Conservation (phyloP, 2,113 vertebrate species). For the Meriones unguiculatus region DNA sequence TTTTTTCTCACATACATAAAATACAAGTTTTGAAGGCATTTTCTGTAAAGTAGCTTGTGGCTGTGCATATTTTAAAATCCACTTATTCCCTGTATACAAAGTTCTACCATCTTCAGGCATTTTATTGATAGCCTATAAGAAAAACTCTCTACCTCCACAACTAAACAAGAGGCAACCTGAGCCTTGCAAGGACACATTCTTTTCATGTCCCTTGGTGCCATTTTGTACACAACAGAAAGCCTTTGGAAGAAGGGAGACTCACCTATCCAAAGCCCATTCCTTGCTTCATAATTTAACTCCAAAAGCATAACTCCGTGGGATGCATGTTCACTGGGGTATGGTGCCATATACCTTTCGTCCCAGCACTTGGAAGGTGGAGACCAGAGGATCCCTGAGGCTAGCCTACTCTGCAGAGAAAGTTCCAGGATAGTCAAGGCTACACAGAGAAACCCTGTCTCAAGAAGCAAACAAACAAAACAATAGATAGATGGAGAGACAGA, state of each 20-base stretch:
- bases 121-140: background rate
- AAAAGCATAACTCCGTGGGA: background rate
- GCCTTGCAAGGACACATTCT: background rate
- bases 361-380: background rate
- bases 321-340: background rate
- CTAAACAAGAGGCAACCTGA: background rate
- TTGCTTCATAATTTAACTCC: background rate
- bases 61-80: background rate
- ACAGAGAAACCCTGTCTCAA: background rate
- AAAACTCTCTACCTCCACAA: background rate
- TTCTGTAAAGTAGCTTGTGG: slow-evolving; percentile 19
- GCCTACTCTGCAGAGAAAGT: background rate
- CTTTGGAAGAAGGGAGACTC: background rate
- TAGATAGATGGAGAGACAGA: background rate
- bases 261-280: background rate
- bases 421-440: background rate
- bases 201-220: background rate
- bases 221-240: background rate
- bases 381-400: no score
- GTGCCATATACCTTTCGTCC: background rate
- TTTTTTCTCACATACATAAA: background rate
- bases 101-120: background rate
- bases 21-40: background rate
- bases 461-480: background rate
- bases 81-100: background rate